Percentiles rank a stretch among this genome's conserved stretches.
Conservation (phyloP, 2,888 invertebrate species). For the Coecobrya sp. region DNA sequence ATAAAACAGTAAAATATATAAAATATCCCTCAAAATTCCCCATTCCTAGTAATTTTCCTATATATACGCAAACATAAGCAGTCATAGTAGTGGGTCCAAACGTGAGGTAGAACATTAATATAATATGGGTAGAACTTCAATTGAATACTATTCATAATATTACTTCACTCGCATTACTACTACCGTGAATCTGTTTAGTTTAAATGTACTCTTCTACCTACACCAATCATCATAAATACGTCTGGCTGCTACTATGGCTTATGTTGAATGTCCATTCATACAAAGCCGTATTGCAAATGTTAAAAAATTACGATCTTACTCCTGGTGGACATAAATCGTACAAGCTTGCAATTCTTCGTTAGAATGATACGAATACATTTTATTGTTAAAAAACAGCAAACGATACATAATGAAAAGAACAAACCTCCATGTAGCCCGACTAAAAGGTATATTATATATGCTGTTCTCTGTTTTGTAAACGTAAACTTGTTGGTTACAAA, state of each 20-base stretch:
- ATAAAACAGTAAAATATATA: slow-evolving; percentile 72
- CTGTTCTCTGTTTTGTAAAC: background rate
- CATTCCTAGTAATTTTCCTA: slow-evolving; percentile 58
- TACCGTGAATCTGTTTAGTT: background rate
- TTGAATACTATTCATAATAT: background rate
- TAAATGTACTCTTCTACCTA: background rate
- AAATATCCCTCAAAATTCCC: slow-evolving; percentile 67
- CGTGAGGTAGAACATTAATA: background rate
- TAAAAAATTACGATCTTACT: background rate
- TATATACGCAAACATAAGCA: background rate
- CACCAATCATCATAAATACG: background rate
- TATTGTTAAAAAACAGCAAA: slow-evolving; percentile 22
- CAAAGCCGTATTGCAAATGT: background rate
- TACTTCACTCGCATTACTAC: background rate
- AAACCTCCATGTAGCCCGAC: background rate
- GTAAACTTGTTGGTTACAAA: slow-evolving; percentile 3
- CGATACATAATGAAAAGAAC: background rate
- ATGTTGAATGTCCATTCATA: background rate
- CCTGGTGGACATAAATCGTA: background rate
- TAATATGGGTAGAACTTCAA: background rate
- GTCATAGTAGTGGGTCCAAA: background rate
- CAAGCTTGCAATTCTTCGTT: background rate
- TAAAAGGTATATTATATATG: background rate
- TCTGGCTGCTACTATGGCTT: background rate
- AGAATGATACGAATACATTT: background rate